These are phyloP conservation scores for Labrus mixtus DNA, from an alignment of 2,113 vertebrate genomes.

Conservation along the genomic window DNA sequence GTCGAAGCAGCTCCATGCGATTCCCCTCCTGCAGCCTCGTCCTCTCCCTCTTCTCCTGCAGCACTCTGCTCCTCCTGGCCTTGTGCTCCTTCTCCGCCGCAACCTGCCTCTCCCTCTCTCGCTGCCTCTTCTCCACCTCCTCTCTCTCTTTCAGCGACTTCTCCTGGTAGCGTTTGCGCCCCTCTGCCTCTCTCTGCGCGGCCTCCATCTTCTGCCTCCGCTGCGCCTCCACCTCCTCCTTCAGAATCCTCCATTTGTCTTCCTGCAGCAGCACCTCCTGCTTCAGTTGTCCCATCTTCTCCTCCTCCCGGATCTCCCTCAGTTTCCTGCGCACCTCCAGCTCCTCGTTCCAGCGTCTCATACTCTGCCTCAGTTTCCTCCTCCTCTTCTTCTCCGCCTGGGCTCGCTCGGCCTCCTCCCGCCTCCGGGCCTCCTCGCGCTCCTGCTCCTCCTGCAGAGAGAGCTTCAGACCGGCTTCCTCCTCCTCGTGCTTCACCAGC, in stretches of 20 bases:
- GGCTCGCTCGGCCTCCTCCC: constrained; percentile 64
- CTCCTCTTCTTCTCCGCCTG: constrained; percentile 68
- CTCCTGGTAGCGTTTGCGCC: constrained; percentile 69
- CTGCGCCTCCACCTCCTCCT: constrained; percentile 67
- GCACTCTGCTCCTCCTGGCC: constrained; percentile 61
- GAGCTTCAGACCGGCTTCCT: constrained; percentile 72
- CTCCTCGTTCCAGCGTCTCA: constrained; percentile 74
- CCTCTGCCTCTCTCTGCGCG: constrained; percentile 51
- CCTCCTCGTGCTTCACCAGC: constrained; percentile 84
- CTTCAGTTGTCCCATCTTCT: constrained; percentile 34
- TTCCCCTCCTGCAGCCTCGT: constrained; percentile 75
- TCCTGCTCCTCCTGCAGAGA: constrained; percentile 73
- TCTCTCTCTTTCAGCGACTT: constrained; percentile 65
- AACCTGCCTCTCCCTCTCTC: constrained; percentile 61
- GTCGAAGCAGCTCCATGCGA: constrained; percentile 75
- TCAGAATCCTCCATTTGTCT: constrained; percentile 60
- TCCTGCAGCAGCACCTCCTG: constrained; percentile 54
- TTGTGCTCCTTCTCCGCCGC: constrained; percentile 69
- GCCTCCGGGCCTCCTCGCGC: constrained; percentile 77
- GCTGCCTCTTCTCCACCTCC: constrained; percentile 38
- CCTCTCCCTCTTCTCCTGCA: constrained; percentile 45
- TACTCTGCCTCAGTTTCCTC: constrained; percentile 60
- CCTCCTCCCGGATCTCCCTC: constrained; percentile 62
- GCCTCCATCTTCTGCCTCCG: constrained; percentile 50
- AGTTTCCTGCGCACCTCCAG: constrained; percentile 71